These are phyloP conservation scores for Vannuccia rotundouncinata DNA, from an alignment of 2,888 invertebrate species.

Conservation along the genomic window DNA sequence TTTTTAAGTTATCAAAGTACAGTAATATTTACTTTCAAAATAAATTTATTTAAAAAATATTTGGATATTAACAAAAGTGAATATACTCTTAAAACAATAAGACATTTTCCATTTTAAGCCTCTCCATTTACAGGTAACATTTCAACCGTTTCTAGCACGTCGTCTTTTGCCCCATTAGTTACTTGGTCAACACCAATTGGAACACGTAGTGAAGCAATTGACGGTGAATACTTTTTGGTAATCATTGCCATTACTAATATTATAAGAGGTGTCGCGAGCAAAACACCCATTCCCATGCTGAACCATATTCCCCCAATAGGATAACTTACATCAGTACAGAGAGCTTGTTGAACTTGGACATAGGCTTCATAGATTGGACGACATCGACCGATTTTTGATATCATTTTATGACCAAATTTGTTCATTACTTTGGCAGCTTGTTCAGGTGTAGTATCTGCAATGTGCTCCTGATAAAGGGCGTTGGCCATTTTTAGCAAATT, in stretches of 20 bases:
- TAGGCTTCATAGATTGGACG: conserved; percentile 27
- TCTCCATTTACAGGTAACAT: too few relatives aligned
- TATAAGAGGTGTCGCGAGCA: background rate
- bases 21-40: too few relatives aligned
- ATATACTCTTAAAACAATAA: too few relatives aligned
- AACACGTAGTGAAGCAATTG: background rate
- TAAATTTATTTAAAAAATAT: too few relatives aligned
- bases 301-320: background rate
- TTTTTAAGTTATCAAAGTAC: too few relatives aligned
- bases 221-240: background rate
- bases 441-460: conserved; percentile 17
- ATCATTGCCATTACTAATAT: background rate
- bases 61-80: too few relatives aligned
- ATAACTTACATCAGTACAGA: background rate
- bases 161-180: too few relatives aligned
- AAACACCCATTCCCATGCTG: background rate
- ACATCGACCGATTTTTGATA: conserved; percentile 17
- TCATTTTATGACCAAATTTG: conserved; percentile 29
- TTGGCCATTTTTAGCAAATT: background rate
- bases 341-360: background rate
- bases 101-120: too few relatives aligned
- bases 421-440: conserved; percentile 23
- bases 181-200: too few relatives aligned
- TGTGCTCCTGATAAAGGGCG: background rate
- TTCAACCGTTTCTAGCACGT: too few relatives aligned